Percentiles rank a stretch among this genome's conserved stretches.
Conservation (phyloP, 2,888 invertebrate species). For the Cremastinae sp. region DNA sequence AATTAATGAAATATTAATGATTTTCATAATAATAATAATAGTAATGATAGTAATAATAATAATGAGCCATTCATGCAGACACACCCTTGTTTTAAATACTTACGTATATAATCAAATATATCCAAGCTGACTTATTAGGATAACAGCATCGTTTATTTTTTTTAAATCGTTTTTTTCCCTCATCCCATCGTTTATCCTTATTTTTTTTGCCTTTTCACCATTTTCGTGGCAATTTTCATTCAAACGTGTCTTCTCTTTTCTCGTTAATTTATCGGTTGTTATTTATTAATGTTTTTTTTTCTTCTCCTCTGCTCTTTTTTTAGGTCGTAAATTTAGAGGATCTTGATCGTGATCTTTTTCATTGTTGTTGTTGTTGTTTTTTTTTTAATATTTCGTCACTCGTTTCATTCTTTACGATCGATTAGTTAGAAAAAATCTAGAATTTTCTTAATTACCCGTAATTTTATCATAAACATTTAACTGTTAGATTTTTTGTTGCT, state of each 20-base stretch:
- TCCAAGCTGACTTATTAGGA: constrained; percentile 75
- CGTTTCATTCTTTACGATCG: constrained; percentile 67
- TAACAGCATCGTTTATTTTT: constrained; percentile 68
- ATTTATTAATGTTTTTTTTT: constrained; percentile 13
- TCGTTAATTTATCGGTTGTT: constrained; percentile 11
- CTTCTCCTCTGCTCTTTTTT: constrained; percentile 57
- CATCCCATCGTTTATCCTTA: constrained; percentile 41
- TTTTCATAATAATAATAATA: too few relatives aligned
- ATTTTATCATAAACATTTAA: constrained; percentile 80
- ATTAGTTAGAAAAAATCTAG: constrained; percentile 80
- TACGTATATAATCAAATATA: constrained; percentile 71
- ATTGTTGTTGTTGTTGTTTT: not conserved
- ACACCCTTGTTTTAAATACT: constrained; percentile 65
- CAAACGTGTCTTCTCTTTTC: not conserved
- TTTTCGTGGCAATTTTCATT: constrained; percentile 5
- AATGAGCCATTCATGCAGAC: not conserved
- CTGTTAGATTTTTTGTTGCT: constrained; percentile 68
- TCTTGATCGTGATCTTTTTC: constrained; percentile 67
- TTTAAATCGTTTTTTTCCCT: constrained; percentile 65
- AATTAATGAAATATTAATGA: too few relatives aligned
- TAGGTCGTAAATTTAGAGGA: constrained; percentile 76
- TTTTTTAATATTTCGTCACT: constrained; percentile 2
- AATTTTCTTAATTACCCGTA: constrained; percentile 80
- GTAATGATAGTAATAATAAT: not conserved
- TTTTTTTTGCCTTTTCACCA: not conserved